These are phyloP conservation scores for Malacosoma neustria DNA, from an alignment of 2,888 invertebrate genomes.

Conservation along the genomic window DNA sequence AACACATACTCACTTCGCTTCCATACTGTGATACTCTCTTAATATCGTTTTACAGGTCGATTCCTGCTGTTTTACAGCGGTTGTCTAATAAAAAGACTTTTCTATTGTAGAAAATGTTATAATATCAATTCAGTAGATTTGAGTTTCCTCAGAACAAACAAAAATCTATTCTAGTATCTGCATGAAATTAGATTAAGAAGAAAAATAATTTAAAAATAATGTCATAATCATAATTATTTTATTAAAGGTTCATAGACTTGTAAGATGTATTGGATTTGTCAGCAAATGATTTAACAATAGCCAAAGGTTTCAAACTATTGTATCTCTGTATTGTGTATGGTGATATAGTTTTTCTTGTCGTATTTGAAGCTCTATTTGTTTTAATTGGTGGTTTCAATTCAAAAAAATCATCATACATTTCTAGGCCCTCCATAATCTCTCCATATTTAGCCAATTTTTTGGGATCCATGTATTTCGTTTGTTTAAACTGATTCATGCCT, in stretches of 20 bases:
- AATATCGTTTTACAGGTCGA: too few species aligned
- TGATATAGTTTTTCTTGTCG: constrained; percentile 29
- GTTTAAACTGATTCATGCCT: constrained; percentile 8
- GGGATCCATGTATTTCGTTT: constrained; percentile 21
- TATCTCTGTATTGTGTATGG: constrained; percentile 17
- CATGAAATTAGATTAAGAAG: not conserved
- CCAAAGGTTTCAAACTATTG: constrained; percentile 5
- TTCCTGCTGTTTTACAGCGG: too few species aligned
- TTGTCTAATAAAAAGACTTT: too few species aligned
- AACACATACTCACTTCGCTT: too few species aligned
- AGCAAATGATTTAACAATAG: constrained; percentile 11
- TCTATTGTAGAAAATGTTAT: too few species aligned
- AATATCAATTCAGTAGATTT: too few species aligned
- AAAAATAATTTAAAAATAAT: not conserved
- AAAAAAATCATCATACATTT: constrained; percentile 40
- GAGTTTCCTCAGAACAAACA: too few species aligned
- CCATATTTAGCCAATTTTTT: constrained; percentile 41
- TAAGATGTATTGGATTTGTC: constrained; percentile 12
- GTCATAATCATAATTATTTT: not conserved
- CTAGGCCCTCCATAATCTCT: constrained; percentile 47
- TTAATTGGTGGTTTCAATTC: constrained; percentile 33
- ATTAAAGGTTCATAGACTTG: not conserved
- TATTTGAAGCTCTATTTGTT: constrained; percentile 53
- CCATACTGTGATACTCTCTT: too few species aligned
- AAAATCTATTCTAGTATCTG: too few species aligned